Conservation (phyloP, 2,888 invertebrate genomes). For the Molorchus minor region DNA sequence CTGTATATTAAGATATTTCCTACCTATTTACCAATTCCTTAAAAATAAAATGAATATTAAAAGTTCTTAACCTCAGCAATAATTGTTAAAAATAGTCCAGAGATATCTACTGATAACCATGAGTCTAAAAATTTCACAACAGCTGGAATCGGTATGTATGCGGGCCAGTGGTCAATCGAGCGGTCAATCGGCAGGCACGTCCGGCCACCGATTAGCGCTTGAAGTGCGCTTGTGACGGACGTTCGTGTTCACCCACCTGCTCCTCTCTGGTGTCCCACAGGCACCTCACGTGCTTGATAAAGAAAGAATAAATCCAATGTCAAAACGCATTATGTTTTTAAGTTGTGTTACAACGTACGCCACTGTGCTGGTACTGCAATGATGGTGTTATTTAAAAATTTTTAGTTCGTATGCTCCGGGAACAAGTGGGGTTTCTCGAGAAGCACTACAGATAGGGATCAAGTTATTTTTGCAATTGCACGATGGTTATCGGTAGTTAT, state of each 20-base stretch:
- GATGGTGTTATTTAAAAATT: slow-evolving; percentile 27
- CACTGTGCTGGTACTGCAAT: slow-evolving; percentile 5
- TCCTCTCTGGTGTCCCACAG: slow-evolving; percentile 24
- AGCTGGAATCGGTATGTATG: too few species aligned
- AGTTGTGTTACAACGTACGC: slow-evolving; percentile 4
- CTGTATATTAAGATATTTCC: too few species aligned
- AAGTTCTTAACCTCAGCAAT: too few species aligned
- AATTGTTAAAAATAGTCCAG: too few species aligned
- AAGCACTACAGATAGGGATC: too few species aligned
- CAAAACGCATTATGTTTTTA: slow-evolving; percentile 12
- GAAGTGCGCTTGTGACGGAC: slow-evolving; percentile 32
- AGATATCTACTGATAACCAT: too few species aligned
- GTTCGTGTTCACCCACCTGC: slow-evolving; percentile 36
- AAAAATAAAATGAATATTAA: too few species aligned
- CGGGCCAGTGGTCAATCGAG: slow-evolving; percentile 31
- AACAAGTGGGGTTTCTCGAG: slow-evolving; percentile 21
- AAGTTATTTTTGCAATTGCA: too few species aligned
- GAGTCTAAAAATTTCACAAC: too few species aligned
- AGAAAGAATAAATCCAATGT: slow-evolving; percentile 20
- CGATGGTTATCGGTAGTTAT: slow-evolving; percentile 18
- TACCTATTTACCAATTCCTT: too few species aligned
- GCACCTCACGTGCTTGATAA: slow-evolving; percentile 20
- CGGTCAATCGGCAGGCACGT: slow-evolving; percentile 33
- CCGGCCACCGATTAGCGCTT: slow-evolving; percentile 39
- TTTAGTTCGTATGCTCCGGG: slow-evolving; percentile 19